Evolutionary conservation across 2,797 vertebrate species (phyloP), one percentile per base, ranked within the genome.

Genomic region (Enteromius fasciolatus): DNA sequence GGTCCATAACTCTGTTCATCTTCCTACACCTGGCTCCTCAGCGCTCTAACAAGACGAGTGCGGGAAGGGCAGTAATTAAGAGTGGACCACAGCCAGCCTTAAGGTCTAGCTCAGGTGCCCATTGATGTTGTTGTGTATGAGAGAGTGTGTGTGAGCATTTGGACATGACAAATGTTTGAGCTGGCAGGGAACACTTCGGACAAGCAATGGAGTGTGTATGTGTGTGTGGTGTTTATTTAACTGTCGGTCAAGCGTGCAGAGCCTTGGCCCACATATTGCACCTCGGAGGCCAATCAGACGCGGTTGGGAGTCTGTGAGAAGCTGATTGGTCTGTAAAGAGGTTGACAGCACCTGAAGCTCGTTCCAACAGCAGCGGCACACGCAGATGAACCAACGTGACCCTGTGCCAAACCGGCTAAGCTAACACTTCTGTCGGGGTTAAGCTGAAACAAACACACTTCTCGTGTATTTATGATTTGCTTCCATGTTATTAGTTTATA

Each of bases 401-500:
- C 82, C 36, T 72, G 72, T 86, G 69, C 57, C 87, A 89, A 86
- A 82, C 82, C 14, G 31, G 89, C 86, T 87, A 83, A 87, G 61
- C 44, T 52, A 54, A 50, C 74, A 79, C 88, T 84, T 86, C 76
- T 80, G n/a, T 18, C 54, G 76, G 86, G 81, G 61, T 80, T 64
- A 78, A 11, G 10, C 9, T 52, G 33, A 67, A 78, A 76, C 83
- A 80, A 80, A 87, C 82, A 41, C 39, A 76, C 88, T 90, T 73
- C 52, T 46, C 52, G 64, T 69, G 25, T 81, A 59, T 87, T 78
- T 81, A 80, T 77, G 41, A 68, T 39, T 74, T 44, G 48, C 75
- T 84, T 86, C 88, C 73, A 88, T 90, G 87, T 91, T 91, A 91
- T 92, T 92, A 93, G 92, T 92, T 93, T 89, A 91, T 93, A 92